Evolutionary conservation across 1,140 invertebrate genomes (phyloP).

Genomic region (Caenorhabditis inopinata): DNA sequence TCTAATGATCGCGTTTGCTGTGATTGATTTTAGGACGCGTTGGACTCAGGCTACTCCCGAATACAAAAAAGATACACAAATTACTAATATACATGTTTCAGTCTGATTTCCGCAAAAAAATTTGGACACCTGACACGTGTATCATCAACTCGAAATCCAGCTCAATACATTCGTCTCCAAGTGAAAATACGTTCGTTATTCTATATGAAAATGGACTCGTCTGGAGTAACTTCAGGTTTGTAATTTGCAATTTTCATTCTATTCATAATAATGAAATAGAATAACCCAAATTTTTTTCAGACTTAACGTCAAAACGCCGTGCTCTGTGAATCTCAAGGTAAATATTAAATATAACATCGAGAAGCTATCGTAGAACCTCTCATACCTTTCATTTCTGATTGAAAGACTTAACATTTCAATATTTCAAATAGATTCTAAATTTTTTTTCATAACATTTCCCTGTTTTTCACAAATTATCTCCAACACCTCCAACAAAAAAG

Average conservation of each 20-base stretch:
- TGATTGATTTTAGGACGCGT: no score
- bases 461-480: no score
- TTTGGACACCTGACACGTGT: conserved; percentile 66
- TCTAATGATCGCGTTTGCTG: no score
- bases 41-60: no score
- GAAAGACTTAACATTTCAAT: no score
- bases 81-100: not conserved
- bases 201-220: conserved; percentile 65
- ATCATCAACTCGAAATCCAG: conserved; percentile 61
- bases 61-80: no score
- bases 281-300: conserved; percentile 44
- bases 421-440: no score
- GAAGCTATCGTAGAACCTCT: no score
- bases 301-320: conserved; percentile 63
- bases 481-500: no score
- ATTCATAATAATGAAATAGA: not conserved
- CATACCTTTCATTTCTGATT: no score
- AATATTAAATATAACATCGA: not conserved
- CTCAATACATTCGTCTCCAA: conserved; percentile 60
- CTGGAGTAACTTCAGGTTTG: conserved; percentile 64
- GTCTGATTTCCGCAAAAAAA: conserved; percentile 62
- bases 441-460: no score
- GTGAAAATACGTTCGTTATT: conserved; percentile 66
- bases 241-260: not conserved
- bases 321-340: conserved; percentile 62